These are phyloP conservation scores for Pantala flavescens DNA, from an alignment of 1,140 invertebrate species.

Conservation along the genomic window DNA sequence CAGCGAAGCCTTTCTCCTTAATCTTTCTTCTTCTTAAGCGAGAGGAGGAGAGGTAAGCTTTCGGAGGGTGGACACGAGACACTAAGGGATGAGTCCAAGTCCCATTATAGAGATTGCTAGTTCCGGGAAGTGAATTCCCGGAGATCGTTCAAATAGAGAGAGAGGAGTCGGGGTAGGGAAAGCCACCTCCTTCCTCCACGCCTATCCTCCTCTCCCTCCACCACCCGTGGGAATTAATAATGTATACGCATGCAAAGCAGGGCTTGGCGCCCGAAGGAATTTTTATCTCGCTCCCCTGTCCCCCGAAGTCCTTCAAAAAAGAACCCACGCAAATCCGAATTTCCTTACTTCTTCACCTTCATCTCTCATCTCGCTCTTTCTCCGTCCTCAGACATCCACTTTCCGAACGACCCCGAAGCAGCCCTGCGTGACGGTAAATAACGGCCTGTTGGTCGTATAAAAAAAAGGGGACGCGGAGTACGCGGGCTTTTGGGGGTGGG, in stretches of 20 bases:
- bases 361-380: not conserved
- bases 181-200: not conserved
- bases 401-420: not conserved
- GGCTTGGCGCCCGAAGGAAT: not conserved
- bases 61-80: not conserved
- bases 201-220: not conserved
- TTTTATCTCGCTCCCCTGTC: not conserved
- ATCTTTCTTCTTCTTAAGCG: too few relatives aligned
- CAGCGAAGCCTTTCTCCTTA: too few relatives aligned
- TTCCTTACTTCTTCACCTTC: not conserved
- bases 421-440: not conserved
- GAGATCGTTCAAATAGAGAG: not conserved
- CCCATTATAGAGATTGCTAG: not conserved
- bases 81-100: not conserved
- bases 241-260: not conserved
- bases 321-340: not conserved
- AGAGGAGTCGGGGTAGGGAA: not conserved
- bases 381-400: not conserved
- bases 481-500: not conserved
- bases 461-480: not conserved
- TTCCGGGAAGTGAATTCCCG: slow-evolving; percentile 1
- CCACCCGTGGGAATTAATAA: not conserved
- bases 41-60: not conserved
- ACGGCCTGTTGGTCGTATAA: slow-evolving; percentile 3
- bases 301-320: not conserved